Base-by-base conservation (phyloP, 1,140 invertebrate species). In the Trypoxylus dichotomus region DNA sequence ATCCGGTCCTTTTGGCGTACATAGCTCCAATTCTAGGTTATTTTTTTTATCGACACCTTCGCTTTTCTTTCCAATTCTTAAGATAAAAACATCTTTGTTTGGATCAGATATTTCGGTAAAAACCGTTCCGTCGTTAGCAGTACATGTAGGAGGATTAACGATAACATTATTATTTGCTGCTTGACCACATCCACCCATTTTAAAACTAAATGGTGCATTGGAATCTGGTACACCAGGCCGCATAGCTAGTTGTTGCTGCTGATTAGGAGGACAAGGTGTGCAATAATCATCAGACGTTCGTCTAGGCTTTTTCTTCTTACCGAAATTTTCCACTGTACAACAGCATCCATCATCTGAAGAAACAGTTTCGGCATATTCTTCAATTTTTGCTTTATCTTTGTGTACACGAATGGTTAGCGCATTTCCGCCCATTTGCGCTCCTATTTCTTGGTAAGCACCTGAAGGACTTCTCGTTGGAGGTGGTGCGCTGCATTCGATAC, bases 21-120 rank as follows among this genome's bases (percentile, higher is more conserved):
- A 83, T 71, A 87, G 74, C 73, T 87, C 85, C 74, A 87, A 79
- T 79, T 87, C 86, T 76, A 87, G 79, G 71, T 85, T 86, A 29
- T 86, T 86, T 71, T 83, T 82, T 76, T 86, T 85, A 54, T 85
- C 81, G 1, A 81, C 78, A 0, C 83, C 83, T 79, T 85, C 83
- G 32, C 79, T 83, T 74, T 85, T 85, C 71, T 85, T 84, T 6
- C 83, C 84, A 29, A 85, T 83, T 25, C 83, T 74, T 19, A 87
- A 78, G 19, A 86, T 81, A 76, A 87, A 87, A 27, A 84, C 80
- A 73, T 87, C 85, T 74, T 85, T 85, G 75, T 86, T 84, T 6
- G 85, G 84, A 78, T 87, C 84, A 0, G 85, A 81, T 74, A 86
- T 81, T 80, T 87, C 82, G 0, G 83, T 82, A 78, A 84, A 82